Conservation (phyloP, 2,113 vertebrate species). For the Chloropsis cyanopogon region DNA sequence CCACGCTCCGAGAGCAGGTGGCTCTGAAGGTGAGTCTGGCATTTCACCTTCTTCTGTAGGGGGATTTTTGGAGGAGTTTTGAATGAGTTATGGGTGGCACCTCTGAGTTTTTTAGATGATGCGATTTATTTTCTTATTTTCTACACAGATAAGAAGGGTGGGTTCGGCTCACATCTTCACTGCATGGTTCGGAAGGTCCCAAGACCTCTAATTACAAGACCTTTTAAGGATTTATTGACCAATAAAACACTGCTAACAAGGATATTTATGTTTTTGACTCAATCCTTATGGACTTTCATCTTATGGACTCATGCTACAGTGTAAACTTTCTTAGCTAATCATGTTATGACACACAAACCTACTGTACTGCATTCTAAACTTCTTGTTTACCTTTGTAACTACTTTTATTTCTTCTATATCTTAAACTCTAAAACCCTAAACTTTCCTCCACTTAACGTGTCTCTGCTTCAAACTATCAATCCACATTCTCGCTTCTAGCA, state of each 20-base stretch:
- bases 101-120: not conserved
- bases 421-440: not conserved
- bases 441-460: not conserved
- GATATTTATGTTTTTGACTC: not conserved
- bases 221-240: not conserved
- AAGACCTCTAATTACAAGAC: not conserved
- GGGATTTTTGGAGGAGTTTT: not conserved
- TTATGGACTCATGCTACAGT: not conserved
- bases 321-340: not conserved
- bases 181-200: not conserved
- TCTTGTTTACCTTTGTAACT: not conserved
- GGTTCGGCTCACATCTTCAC: not conserved
- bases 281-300: not conserved
- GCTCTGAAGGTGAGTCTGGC: slow-evolving; percentile 85
- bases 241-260: not conserved
- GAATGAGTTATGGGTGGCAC: not conserved
- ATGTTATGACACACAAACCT: not conserved
- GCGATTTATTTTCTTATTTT: not conserved
- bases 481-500: not conserved
- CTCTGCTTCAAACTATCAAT: not conserved
- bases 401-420: not conserved
- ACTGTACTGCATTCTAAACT: not conserved
- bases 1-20: slow-evolving; percentile 90
- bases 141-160: not conserved
- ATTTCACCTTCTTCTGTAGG: not conserved